Percentiles rank a stretch among this genome's conserved stretches.
Conservation (phyloP, 2,888 invertebrate species). For the Silvanus unidentatus region DNA sequence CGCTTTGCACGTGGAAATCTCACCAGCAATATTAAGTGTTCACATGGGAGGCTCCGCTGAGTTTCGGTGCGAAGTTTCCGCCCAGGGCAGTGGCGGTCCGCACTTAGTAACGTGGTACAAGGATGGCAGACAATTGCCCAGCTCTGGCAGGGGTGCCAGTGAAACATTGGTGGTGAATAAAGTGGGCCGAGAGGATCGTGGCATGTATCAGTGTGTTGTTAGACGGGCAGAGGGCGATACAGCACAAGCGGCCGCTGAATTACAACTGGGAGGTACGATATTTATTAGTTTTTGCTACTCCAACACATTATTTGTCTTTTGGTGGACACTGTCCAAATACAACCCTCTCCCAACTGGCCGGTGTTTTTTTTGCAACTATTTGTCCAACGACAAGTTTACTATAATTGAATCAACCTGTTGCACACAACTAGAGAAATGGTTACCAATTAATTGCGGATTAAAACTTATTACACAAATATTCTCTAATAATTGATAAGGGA, state of each 20-base stretch:
- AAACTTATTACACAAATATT: no score
- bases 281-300: no score
- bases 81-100: conserved; percentile 49
- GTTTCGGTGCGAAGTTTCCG: conserved; percentile 57
- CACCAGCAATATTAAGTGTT: conserved; percentile 60
- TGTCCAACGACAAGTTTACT: no score
- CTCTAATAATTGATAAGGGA: no score
- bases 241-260: conserved; percentile 69
- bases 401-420: no score
- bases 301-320: no score
- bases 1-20: conserved; percentile 61
- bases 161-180: conserved; percentile 60
- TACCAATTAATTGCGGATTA: no score
- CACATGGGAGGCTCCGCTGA: conserved; percentile 71
- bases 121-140: conserved; percentile 61
- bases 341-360: no score
- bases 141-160: conserved; percentile 57
- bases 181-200: conserved; percentile 65
- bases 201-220: conserved; percentile 73
- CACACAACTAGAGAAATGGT: no score
- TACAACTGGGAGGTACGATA: conserved; percentile 60
- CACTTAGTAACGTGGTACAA: conserved; percentile 54
- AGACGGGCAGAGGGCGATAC: conserved; percentile 66
- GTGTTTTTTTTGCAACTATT: no score
- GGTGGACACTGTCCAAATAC: no score